phyloP scores from a whole-genome alignment of 2,113 vertebrate species.

The Cariama cristata region DNA sequence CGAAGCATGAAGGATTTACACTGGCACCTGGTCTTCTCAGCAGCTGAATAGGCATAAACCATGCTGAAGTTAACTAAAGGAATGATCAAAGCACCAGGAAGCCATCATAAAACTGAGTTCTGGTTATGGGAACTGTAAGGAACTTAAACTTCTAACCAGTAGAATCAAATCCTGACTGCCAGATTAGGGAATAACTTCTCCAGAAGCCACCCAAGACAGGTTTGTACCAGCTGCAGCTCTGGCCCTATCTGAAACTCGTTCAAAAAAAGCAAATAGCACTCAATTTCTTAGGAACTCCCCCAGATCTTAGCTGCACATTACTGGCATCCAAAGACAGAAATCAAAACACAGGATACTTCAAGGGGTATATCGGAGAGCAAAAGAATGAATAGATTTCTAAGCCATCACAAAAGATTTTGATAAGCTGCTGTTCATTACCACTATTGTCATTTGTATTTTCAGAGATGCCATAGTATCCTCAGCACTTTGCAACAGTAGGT shows the following conservation, averaged over 20 bases:
- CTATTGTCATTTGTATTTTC: background rate
- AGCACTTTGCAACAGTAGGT: background rate
- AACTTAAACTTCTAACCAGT: background rate
- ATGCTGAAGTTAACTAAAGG: background rate
- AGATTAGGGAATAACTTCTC: background rate
- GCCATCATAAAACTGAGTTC: background rate
- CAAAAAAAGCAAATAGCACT: background rate
- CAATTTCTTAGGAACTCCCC: background rate
- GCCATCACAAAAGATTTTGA: background rate
- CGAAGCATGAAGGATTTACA: background rate
- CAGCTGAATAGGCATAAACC: background rate
- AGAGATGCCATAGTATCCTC: background rate
- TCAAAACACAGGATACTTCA: background rate
- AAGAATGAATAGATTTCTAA: background rate
- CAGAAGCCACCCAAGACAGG: background rate
- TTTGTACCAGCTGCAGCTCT: background rate
- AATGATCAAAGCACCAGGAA: background rate
- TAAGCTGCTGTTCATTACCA: background rate
- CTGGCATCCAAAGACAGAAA: background rate
- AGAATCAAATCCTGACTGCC: background rate
- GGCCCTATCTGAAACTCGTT: background rate
- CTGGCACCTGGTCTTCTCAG: background rate
- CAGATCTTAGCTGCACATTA: background rate
- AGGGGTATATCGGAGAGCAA: background rate
- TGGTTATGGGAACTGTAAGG: background rate